Evolutionary conservation across 2,113 vertebrate species (phyloP), one percentile per base, ranked within the genome.

Genomic region (Nothoprocta perdicaria): DNA sequence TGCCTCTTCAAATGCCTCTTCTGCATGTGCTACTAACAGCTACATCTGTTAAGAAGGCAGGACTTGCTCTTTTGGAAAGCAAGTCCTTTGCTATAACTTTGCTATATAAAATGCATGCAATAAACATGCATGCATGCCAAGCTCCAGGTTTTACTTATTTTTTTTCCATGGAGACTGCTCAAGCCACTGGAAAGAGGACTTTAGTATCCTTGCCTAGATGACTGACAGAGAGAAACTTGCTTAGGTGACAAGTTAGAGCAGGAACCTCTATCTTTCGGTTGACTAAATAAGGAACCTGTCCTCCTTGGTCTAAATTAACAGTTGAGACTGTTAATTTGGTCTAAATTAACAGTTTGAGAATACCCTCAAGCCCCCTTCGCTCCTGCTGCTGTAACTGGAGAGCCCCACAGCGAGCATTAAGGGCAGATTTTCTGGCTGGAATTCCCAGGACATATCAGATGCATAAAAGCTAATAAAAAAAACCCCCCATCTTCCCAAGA

Each of bases 101-200:
- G 41, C 41, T 43, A 10, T 26, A 23, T 18, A 35, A 43, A 27
- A 35, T 12, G 4, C 0, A 27, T 1, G 67, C 10, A 2, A 7
- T 2, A 4, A 3, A 10, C 7, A 12, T n/a, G n/a, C n/a, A n/a
- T n/a, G n/a, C n/a, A n/a, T 1, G 19, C 33, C 41, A 38, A n/a
- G 22, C 58, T 71, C 62, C 35, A 38, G 29, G 48, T 5, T 63
- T 41, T 46, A 26, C 29, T 40, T 29, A 24, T 43, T 22, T 66
- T 41, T 69, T 57, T 41, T 40, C 77, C 41, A 33, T 33, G 41
- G 57, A 69, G 75, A 76, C 26, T 38, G 26, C 16, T 57, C 14
- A 38, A 43, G 63, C 31, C 31, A 63, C 46, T 0, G 1, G 46
- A 27, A 57, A 22, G 26, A 67, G 41, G 50, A 35, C 29, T 50